Evolutionary conservation across 1,140 invertebrate genomes (phyloP).

Genomic region (Drosophila setifemur): DNA sequence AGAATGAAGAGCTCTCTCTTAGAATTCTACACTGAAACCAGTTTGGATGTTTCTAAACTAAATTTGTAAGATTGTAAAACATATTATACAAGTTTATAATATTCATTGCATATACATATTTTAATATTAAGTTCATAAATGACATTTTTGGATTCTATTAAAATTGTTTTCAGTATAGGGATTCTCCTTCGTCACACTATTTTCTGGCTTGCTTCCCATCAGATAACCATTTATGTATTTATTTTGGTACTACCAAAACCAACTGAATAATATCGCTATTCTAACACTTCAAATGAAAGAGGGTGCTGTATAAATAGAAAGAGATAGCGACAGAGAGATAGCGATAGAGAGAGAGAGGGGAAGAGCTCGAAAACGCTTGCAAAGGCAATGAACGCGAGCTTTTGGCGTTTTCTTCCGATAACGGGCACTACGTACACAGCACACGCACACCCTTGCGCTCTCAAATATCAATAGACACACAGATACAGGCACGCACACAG

Average conservation of each 20-base stretch:
- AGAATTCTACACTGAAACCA: not conserved
- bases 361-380: slow-evolving; percentile 50
- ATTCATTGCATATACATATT: not conserved
- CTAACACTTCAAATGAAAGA: slow-evolving; percentile 29
- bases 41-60: not conserved
- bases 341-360: slow-evolving; percentile 3
- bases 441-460: not conserved
- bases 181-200: not conserved
- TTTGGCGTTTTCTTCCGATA: slow-evolving; percentile 82
- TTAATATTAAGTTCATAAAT: not conserved
- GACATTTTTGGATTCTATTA: no score
- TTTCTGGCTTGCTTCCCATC: slow-evolving; percentile 8
- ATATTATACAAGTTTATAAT: not conserved
- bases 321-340: not conserved
- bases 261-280: slow-evolving; percentile 21
- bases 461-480: slow-evolving; percentile 32
- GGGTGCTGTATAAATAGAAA: no score
- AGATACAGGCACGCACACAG: slow-evolving; percentile 4
- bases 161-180: not conserved
- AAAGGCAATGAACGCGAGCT: slow-evolving; percentile 80
- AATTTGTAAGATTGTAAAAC: not conserved
- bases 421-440: slow-evolving; percentile 64
- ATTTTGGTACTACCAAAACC: not conserved
- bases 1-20: slow-evolving; percentile 9
- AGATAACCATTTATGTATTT: not conserved